Evolutionary conservation across 2,888 invertebrate genomes (phyloP).

Genomic region (Drymonia ruficornis): DNA sequence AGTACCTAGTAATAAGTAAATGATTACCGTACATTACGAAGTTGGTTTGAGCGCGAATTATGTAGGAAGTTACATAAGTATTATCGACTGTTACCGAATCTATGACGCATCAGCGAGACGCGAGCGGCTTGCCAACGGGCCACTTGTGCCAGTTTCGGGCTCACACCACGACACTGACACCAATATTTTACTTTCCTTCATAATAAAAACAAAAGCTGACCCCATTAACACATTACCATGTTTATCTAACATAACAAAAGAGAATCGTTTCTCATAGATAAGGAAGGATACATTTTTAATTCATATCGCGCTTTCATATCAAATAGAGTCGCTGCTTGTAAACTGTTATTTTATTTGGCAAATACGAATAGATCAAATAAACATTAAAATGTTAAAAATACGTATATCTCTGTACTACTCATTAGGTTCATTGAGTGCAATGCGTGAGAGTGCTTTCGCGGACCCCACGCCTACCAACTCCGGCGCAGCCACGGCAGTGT

Average conservation of each 20-base stretch:
- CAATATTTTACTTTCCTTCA: constrained; percentile 69
- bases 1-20: neutral
- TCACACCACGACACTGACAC: constrained; percentile 70
- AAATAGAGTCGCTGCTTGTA: neutral
- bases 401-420: neutral
- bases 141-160: constrained; percentile 62
- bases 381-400: neutral
- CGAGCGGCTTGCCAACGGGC: constrained; percentile 58
- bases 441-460: constrained; percentile 67
- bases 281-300: neutral
- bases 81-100: constrained; percentile 60
- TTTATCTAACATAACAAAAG: constrained; percentile 6
- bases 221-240: constrained; percentile 34
- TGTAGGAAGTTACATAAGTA: constrained; percentile 68
- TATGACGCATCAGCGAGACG: constrained; percentile 69
- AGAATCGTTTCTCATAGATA: neutral
- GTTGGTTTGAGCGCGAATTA: constrained; percentile 39
- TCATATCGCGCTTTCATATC: constrained; percentile 1
- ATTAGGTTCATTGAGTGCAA: constrained; percentile 11
- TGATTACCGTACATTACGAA: constrained; percentile 1
- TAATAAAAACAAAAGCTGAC: constrained; percentile 70
- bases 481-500: constrained; percentile 55
- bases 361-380: neutral
- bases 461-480: constrained; percentile 55
- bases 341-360: neutral